Evolutionary conservation across 2,113 vertebrate genomes (phyloP).

Genomic region (Nothoprocta perdicaria): DNA sequence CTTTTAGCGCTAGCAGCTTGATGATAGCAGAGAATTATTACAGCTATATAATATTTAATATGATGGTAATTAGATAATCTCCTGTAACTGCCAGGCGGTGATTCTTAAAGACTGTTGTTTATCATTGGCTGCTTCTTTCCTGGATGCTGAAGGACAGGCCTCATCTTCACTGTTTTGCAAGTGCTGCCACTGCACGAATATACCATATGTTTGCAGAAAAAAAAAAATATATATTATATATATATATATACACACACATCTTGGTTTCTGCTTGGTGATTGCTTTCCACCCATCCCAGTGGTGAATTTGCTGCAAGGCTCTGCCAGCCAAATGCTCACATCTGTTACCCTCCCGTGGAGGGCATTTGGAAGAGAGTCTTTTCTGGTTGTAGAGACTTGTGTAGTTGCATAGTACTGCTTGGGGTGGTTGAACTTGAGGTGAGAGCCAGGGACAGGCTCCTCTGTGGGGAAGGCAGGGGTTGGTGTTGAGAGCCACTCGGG

Average conservation of each 20-base stretch:
- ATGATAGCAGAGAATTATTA: slow-evolving; percentile 44
- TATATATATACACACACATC: too few species aligned
- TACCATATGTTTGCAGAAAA: background rate
- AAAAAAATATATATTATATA: background rate
- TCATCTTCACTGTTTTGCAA: background rate
- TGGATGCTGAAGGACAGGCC: background rate
- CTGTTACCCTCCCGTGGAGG: background rate
- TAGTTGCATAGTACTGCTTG: rapidly evolving
- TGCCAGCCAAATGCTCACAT: background rate
- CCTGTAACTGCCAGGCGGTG: background rate
- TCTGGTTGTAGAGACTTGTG: background rate
- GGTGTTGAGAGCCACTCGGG: background rate
- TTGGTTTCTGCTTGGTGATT: background rate
- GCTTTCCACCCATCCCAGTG: background rate
- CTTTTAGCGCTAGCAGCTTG: slow-evolving; percentile 5
- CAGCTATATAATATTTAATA: slow-evolving; percentile 34
- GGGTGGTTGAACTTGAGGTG: background rate
- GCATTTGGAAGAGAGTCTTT: background rate
- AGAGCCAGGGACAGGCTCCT: background rate
- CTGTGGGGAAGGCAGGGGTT: background rate
- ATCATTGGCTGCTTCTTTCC: background rate
- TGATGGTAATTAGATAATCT: slow-evolving; percentile 37
- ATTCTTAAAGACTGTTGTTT: slow-evolving; percentile 14
- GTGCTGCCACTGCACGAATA: background rate
- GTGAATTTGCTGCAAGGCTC: background rate